Percentiles rank a stretch among this genome's conserved stretches.
Conservation (phyloP, 1,140 invertebrate genomes). For the Lepidotrigona ventralis region DNA sequence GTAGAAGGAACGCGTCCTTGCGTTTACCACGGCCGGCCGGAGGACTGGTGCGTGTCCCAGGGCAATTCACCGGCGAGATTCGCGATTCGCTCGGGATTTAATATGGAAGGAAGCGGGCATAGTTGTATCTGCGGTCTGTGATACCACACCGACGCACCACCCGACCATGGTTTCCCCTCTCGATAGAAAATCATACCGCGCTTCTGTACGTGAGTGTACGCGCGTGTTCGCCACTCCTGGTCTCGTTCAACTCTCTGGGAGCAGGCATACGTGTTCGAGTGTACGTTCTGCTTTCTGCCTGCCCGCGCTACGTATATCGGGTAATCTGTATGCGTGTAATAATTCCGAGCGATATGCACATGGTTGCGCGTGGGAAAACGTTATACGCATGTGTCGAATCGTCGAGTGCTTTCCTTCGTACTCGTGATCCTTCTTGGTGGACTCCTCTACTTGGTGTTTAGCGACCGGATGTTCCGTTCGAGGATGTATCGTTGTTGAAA, state of each 20-base stretch:
- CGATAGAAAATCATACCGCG: slow-evolving; percentile 38
- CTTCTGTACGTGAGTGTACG: background rate
- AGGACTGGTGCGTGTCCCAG: slow-evolving; percentile 70
- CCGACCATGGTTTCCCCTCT: slow-evolving; percentile 37
- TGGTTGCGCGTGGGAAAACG: slow-evolving; percentile 41
- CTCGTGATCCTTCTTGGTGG: background rate
- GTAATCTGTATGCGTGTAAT: slow-evolving; percentile 48
- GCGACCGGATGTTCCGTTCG: background rate
- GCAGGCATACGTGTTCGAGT: slow-evolving; percentile 46
- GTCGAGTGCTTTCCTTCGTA: background rate
- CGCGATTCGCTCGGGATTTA: slow-evolving; percentile 71
- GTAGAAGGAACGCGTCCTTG: slow-evolving; percentile 12
- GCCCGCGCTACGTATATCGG: slow-evolving; percentile 41
- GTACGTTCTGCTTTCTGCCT: slow-evolving; percentile 43
- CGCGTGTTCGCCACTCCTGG: background rate
- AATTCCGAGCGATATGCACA: slow-evolving; percentile 47
- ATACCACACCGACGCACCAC: slow-evolving; percentile 45
- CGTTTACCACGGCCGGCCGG: slow-evolving; percentile 13
- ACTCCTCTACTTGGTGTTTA: background rate
- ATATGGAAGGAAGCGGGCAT: slow-evolving; percentile 72
- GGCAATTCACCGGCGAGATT: slow-evolving; percentile 72
- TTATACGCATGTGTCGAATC: slow-evolving; percentile 33
- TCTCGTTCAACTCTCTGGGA: slow-evolving; percentile 44
- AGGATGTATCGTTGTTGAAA: background rate
- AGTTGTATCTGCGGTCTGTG: slow-evolving; percentile 55